Evolutionary conservation across 2,888 invertebrate genomes (phyloP).

Genomic region (Chironomus riparius): DNA sequence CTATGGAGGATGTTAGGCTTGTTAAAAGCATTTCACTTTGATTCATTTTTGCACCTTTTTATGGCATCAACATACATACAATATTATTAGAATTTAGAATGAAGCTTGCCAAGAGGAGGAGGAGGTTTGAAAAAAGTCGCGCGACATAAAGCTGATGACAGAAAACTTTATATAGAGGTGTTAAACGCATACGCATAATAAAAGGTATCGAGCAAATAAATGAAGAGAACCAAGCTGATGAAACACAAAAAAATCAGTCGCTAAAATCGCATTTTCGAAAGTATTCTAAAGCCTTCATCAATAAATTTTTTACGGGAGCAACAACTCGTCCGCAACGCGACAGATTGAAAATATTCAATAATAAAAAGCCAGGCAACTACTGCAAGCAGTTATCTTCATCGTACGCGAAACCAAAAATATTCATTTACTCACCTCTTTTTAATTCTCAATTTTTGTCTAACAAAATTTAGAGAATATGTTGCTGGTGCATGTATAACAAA

Average conservation of each 20-base stretch:
- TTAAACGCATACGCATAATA: no score
- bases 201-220: no score
- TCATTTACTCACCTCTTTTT: no score
- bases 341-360: not conserved
- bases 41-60: not conserved
- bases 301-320: slow-evolving; percentile 2
- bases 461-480: no score
- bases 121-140: no score
- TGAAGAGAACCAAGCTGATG: not conserved
- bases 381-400: no score
- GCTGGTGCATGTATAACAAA: no score
- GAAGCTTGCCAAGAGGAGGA: not conserved
- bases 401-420: no score
- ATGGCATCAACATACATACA: no score
- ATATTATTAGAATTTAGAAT: not conserved
- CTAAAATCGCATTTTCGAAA: not conserved
- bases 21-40: not conserved
- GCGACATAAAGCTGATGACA: not conserved
- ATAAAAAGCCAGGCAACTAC: no score
- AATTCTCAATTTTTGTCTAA: no score
- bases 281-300: not conserved
- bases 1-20: not conserved
- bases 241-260: no score
- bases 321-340: not conserved
- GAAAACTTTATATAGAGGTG: not conserved